These are phyloP conservation scores for Protobothrops flavoviridis DNA, from an alignment of 2,113 vertebrate genomes.

Conservation along the genomic window DNA sequence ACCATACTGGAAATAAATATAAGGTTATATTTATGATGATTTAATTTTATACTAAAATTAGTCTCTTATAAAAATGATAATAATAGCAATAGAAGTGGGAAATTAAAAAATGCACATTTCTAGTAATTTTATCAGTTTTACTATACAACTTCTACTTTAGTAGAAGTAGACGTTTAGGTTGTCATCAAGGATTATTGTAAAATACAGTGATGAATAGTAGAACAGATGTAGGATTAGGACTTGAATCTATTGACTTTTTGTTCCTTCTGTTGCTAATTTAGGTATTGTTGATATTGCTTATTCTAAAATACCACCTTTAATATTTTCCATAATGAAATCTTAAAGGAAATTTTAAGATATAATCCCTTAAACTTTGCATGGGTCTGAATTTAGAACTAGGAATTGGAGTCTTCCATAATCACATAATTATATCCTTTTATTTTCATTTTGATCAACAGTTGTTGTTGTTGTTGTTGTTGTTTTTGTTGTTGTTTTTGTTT, in stretches of 20 bases:
- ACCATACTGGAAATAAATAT: neutral
- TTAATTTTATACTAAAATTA: neutral
- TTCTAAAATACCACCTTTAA: neutral
- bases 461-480: too few relatives aligned
- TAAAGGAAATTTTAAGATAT: neutral
- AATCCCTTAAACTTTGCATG: neutral
- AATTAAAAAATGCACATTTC: conserved; percentile 1
- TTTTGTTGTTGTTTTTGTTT: too few relatives aligned
- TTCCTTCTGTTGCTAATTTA: conserved; percentile 23
- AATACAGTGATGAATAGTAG: neutral
- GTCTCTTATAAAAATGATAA: neutral
- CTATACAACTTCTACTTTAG: neutral
- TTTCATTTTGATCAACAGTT: conserved; percentile 6
- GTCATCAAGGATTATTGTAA: neutral
- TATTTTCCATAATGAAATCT: neutral
- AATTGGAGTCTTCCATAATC: neutral
- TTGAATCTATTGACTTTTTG: neutral
- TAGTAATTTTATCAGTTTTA: neutral
- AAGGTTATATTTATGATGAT: neutral
- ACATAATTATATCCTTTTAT: conserved; percentile 9
- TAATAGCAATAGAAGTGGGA: conserved; percentile 2
- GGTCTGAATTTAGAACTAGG: neutral
- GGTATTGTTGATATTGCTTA: neutral
- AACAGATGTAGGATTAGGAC: neutral
- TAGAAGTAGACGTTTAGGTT: neutral